Base-by-base conservation (phyloP, 2,113 vertebrate species). In the Lasiurus borealis region DNA sequence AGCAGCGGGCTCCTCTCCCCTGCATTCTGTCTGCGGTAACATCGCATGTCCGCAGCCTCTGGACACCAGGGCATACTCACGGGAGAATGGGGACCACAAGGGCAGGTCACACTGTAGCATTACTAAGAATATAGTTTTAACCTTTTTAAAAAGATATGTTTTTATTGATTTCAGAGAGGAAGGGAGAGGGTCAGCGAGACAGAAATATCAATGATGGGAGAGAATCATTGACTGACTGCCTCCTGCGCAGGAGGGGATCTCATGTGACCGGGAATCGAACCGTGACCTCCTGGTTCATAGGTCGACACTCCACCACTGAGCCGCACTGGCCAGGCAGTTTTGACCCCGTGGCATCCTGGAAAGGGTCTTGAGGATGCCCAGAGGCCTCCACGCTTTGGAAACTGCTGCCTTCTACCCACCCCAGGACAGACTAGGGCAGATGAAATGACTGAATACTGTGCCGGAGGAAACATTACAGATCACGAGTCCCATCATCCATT, bases 81-180 rank as follows among this genome's bases (percentile, higher is more conserved):
- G 29, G 87, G 18, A 89, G 40, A 92, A 71, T 29, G 52, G 90
- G 27, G 90, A 40, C 40, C 40, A 85, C 85, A 48, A 23, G 13
- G 25, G 18, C 8, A 85, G 80, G 29, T 54, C 75, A 25, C 31
- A 54, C 52, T 89, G 92, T 62, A 66, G 46, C 62, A 34, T 88
- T 36, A 52, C 34, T 48, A 34, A 88, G 59, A 90, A 68, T 95
- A 87, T 29, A 64, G 14, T 6, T 96, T 77, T 68, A 82, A 18
- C 18, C 34, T 77, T 64, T 62, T 27, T 1, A 62, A 62, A 27
- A 62, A 12, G 40, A 59, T 1, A 59, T 62, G 5, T 62, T 62
- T 62, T 62, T 62, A 62, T 62, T 62, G 59, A 62, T 62, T 62
- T 62, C 9, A 62, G 25, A 62, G 59, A 62, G 59, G 59, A 25